These are phyloP conservation scores for Axis porcinus DNA, from an alignment of 2,113 vertebrate genomes.

Conservation along the genomic window DNA sequence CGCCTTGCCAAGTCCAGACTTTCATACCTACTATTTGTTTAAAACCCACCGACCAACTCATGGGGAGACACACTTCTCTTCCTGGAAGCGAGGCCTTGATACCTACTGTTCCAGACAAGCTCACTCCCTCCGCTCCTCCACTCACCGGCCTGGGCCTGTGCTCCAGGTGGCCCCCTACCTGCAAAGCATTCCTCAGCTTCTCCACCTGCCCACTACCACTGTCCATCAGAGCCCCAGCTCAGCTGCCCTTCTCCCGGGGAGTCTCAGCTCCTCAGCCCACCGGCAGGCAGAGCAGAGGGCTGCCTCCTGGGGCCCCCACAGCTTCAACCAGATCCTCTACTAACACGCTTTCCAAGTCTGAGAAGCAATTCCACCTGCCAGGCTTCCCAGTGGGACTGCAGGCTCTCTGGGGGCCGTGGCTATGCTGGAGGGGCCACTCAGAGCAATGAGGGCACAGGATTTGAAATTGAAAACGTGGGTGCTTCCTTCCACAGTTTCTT, in stretches of 20 bases:
- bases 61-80: background rate
- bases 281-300: background rate
- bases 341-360: fast-evolving
- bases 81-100: background rate
- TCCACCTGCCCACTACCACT: background rate
- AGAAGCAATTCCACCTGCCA: background rate
- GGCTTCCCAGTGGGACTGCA: background rate
- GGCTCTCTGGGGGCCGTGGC: background rate
- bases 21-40: background rate
- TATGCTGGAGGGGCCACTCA: background rate
- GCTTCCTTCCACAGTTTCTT: background rate
- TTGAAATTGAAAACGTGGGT: background rate
- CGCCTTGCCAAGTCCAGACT: background rate
- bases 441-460: background rate
- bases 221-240: background rate
- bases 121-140: background rate
- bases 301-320: background rate
- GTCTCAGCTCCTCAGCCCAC: background rate
- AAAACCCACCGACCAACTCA: background rate
- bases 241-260: background rate
- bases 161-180: background rate
- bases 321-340: background rate
- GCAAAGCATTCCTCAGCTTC: background rate
- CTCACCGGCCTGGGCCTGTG: background rate
- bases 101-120: background rate